Conservation (phyloP, 2,113 vertebrate species). For the Pelusios castaneus region DNA sequence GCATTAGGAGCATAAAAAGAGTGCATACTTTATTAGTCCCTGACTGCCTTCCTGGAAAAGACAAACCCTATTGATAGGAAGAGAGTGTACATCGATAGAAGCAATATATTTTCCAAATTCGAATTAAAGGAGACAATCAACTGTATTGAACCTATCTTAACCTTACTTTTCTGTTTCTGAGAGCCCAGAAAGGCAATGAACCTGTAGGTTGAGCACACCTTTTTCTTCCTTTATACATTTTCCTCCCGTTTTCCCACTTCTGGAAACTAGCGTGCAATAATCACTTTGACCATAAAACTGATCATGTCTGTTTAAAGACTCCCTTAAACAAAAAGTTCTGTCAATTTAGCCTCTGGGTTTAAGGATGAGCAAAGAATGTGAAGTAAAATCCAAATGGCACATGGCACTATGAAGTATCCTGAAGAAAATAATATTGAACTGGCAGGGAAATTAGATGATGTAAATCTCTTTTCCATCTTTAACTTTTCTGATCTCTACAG, state of each 20-base stretch:
- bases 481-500: background rate
- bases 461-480: background rate
- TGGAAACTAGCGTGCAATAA: background rate
- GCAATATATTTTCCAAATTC: background rate
- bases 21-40: background rate
- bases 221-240: background rate
- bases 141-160: background rate
- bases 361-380: background rate
- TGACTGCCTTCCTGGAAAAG: background rate
- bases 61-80: background rate
- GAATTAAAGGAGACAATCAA: background rate
- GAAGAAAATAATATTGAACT: background rate
- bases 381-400: background rate
- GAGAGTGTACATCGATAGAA: background rate
- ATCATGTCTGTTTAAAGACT: background rate
- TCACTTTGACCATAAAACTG: background rate
- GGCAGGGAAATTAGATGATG: background rate
- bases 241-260: background rate
- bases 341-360: background rate
- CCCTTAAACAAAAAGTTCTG: background rate
- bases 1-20: background rate
- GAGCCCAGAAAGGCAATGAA: background rate
- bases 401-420: background rate
- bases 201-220: rapidly evolving
- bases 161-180: rapidly evolving